A percentile compares a stretch with the other conserved stretches of the same genome.
Evolutionary conservation across 2,797 vertebrate genomes (phyloP).

Genomic region (Zalophus californianus): DNA sequence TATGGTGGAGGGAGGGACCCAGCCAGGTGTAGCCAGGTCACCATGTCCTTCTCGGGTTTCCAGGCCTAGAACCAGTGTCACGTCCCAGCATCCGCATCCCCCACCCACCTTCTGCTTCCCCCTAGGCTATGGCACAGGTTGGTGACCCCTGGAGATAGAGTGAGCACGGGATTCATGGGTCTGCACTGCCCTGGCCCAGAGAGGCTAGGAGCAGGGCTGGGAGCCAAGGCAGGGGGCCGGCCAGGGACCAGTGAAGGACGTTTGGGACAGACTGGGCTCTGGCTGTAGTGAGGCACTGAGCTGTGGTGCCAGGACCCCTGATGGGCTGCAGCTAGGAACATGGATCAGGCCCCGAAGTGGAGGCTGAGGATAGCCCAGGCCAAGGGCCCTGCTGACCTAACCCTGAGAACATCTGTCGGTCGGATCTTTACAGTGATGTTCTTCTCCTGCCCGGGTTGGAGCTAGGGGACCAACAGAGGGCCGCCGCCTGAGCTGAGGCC

Average conservation of each 20-base stretch:
- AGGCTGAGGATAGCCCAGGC: not conserved
- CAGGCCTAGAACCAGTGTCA: not conserved
- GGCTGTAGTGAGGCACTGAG: not conserved
- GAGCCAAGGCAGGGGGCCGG: not conserved
- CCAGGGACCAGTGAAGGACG: not conserved
- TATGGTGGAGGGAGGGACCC: not conserved
- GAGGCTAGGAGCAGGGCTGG: not conserved
- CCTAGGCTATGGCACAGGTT: not conserved
- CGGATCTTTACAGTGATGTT: not conserved
- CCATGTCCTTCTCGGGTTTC: conserved; percentile 28
- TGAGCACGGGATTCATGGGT: conserved; percentile 6
- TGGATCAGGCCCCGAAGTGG: not conserved
- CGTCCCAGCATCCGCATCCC: not conserved
- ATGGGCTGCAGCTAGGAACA: not conserved
- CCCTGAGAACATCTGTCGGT: not conserved
- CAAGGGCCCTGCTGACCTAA: not conserved
- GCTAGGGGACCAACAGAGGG: not conserved
- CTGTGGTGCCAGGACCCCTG: not conserved
- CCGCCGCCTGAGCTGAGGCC: not conserved
- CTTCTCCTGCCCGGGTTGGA: not conserved
- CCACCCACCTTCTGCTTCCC: not conserved
- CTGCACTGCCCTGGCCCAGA: not conserved
- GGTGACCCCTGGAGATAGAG: not conserved
- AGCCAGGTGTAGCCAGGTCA: not conserved
- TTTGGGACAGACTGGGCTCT: conserved; percentile 8